Evolutionary conservation across 2,888 invertebrate species (phyloP).

Genomic region (Aromia moschata): DNA sequence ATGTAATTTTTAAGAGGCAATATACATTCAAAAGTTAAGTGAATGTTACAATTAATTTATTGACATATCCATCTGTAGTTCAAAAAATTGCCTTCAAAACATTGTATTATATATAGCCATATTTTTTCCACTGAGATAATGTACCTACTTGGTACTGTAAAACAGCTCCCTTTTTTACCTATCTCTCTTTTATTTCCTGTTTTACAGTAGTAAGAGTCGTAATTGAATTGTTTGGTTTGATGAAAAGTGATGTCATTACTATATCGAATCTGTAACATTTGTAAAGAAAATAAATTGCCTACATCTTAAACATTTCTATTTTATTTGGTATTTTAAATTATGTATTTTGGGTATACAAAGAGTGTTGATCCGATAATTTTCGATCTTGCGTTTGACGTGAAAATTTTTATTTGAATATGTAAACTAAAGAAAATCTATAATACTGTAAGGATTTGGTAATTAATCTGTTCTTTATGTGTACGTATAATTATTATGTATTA

Average conservation of each 20-base stretch:
- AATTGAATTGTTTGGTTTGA: constrained; percentile 3
- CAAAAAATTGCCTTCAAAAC: neutral
- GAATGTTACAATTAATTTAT: neutral
- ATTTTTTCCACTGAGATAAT: neutral
- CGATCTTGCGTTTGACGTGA: too few relatives aligned
- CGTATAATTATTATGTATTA: too few relatives aligned
- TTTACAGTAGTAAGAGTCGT: constrained; percentile 30
- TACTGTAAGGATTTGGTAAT: too few relatives aligned
- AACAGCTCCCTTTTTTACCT: constrained; percentile 12
- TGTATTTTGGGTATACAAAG: too few relatives aligned
- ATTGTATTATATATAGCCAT: constrained; percentile 2
- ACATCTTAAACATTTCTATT: constrained; percentile 10
- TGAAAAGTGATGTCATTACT: too few relatives aligned
- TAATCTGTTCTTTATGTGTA: too few relatives aligned
- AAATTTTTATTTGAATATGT: too few relatives aligned
- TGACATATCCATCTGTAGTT: neutral
- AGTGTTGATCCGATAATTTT: too few relatives aligned
- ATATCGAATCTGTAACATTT: constrained; percentile 1
- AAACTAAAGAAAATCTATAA: too few relatives aligned
- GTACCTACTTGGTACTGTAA: constrained; percentile 29
- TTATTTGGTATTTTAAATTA: neutral
- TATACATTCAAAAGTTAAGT: neutral
- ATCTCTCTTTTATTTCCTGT: constrained; percentile 13
- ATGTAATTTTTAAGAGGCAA: neutral
- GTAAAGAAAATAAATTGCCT: constrained; percentile 16